Conservation (phyloP, 2,113 vertebrate species). For the Mesitornis unicolor region DNA sequence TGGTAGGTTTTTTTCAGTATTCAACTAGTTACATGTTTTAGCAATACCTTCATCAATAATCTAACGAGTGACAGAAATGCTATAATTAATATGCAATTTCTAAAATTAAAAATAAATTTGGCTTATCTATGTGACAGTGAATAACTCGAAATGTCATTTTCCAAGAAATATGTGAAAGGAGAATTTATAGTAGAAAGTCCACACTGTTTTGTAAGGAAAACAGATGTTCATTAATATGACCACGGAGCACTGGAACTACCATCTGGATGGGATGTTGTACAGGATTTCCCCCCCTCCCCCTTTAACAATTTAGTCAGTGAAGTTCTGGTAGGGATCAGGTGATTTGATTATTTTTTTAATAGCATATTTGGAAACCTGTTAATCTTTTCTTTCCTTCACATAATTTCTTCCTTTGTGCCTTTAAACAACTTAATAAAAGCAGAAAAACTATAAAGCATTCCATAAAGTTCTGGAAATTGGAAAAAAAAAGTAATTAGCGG, state of each 20-base stretch:
- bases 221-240: conserved; percentile 73
- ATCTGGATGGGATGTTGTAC: neutral
- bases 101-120: conserved; percentile 26
- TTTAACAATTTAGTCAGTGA: conserved; percentile 38
- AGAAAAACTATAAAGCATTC: neutral
- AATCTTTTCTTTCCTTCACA: neutral
- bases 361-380: conserved; percentile 1
- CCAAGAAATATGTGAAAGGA: conserved; percentile 43
- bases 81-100: conserved; percentile 18
- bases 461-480: neutral
- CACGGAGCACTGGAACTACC: conserved; percentile 39
- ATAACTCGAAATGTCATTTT: conserved; percentile 10
- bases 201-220: conserved; percentile 49
- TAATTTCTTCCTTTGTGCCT: neutral
- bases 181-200: conserved; percentile 59
- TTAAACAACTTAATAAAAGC: neutral
- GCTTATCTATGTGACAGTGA: neutral
- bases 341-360: neutral
- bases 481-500: neutral
- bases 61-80: neutral
- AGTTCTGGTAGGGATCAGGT: conserved; percentile 38
- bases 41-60: neutral
- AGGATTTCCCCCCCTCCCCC: neutral
- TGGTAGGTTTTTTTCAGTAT: neutral
- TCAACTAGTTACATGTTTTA: neutral